Conservation (phyloP, 2,888 invertebrate genomes). For the Polydesmus complanatus region DNA sequence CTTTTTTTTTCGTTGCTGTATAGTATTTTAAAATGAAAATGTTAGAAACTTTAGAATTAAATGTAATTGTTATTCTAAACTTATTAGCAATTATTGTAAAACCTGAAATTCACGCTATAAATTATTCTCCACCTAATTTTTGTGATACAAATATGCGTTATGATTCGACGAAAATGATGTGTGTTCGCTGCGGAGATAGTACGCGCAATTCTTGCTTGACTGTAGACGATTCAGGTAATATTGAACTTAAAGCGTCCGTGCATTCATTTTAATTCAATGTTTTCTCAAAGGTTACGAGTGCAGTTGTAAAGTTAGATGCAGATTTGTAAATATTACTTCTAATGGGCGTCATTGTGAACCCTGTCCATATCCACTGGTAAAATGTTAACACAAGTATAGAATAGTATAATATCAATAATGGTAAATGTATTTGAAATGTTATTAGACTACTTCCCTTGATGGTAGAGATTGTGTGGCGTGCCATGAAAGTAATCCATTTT, state of each 20-base stretch:
- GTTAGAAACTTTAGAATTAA: too few relatives aligned
- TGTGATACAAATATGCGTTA: conserved; percentile 3
- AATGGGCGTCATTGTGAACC: conserved; percentile 1
- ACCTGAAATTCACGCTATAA: conserved; percentile 3
- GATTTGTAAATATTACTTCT: background rate
- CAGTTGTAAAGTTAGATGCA: conserved; percentile 6
- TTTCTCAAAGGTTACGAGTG: conserved; percentile 1
- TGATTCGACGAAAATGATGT: background rate
- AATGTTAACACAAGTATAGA: background rate
- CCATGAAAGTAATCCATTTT: conserved; percentile 2
- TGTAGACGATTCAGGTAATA: background rate
- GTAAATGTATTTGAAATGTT: background rate
- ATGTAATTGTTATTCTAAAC: too few relatives aligned
- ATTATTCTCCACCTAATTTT: background rate
- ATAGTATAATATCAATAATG: background rate
- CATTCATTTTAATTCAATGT: background rate
- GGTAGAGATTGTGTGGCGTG: conserved; percentile 9
- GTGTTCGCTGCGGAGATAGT: background rate
- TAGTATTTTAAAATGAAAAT: too few relatives aligned
- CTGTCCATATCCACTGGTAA: conserved; percentile 2
- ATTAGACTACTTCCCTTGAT: conserved; percentile 6
- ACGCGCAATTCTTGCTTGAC: background rate
- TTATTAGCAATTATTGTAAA: too few relatives aligned
- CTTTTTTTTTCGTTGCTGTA: too few relatives aligned
- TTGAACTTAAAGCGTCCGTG: background rate